Percentiles rank a stretch among this genome's conserved stretches.
Conservation (phyloP, 2,797 vertebrate genomes). For the Meda fulgida region DNA sequence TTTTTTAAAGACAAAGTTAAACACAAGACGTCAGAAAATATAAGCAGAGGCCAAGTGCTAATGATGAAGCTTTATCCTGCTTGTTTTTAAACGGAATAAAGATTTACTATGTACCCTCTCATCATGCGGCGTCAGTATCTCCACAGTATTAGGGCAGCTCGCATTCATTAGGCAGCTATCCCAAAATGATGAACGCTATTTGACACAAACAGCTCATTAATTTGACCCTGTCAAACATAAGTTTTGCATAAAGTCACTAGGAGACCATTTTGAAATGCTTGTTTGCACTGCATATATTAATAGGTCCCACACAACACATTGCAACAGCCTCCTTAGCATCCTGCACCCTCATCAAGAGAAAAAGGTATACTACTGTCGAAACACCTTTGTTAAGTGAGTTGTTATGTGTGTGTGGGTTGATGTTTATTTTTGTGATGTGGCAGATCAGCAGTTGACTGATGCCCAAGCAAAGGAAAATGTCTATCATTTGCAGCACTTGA, state of each 20-base stretch:
- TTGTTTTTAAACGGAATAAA: slow-evolving; percentile 24
- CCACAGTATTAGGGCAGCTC: slow-evolving; percentile 47
- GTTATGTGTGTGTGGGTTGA: slow-evolving; percentile 20
- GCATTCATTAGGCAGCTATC: slow-evolving; percentile 51
- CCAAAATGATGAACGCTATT: slow-evolving; percentile 45
- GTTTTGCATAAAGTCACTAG: slow-evolving; percentile 43
- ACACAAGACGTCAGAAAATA: slow-evolving; percentile 12
- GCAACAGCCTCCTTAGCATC: slow-evolving; percentile 13
- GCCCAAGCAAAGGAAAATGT: slow-evolving; percentile 41
- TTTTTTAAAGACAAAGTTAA: not conserved
- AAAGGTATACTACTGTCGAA: not conserved
- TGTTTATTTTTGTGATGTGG: slow-evolving; percentile 45
- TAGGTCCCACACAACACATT: slow-evolving; percentile 27
- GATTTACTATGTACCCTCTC: slow-evolving; percentile 35
- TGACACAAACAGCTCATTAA: slow-evolving; percentile 57
- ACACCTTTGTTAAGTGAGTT: slow-evolving; percentile 34
- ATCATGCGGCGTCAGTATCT: slow-evolving; percentile 32
- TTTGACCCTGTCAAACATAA: slow-evolving; percentile 50
- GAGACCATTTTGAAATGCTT: slow-evolving; percentile 41
- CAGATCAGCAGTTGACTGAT: slow-evolving; percentile 44
- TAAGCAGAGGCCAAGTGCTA: not conserved
- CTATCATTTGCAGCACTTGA: slow-evolving; percentile 39
- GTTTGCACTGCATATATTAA: slow-evolving; percentile 32
- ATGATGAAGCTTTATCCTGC: slow-evolving; percentile 4
- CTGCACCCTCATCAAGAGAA: not conserved